Evolutionary conservation across 2,797 vertebrate species (phyloP).

Genomic region (Clarias laeviceps): DNA sequence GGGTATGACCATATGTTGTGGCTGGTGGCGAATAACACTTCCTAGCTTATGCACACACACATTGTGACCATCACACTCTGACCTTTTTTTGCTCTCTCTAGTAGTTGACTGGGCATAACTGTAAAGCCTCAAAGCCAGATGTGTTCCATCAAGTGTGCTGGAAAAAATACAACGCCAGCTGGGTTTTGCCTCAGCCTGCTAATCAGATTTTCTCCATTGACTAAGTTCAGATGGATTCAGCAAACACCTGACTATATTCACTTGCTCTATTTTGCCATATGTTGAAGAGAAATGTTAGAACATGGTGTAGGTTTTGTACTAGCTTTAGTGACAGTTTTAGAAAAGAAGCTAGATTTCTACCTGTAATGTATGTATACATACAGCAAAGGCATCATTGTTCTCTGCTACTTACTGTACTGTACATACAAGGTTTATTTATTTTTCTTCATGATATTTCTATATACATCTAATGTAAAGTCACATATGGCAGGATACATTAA

Average conservation of each 20-base stretch:
- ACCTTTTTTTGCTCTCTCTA: conserved; percentile 9
- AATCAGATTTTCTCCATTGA: conserved; percentile 31
- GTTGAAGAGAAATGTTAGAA: neutral
- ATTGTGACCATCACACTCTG: conserved; percentile 4
- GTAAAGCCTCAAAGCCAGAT: conserved; percentile 32
- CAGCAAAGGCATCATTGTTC: neutral
- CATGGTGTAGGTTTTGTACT: neutral
- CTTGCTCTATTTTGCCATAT: neutral
- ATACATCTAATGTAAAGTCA: neutral
- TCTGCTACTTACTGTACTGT: neutral
- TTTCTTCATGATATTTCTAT: neutral
- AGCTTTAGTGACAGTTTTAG: neutral
- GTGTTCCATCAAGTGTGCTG: conserved; percentile 30
- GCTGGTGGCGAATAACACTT: conserved; percentile 35
- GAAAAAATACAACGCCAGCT: conserved; percentile 31
- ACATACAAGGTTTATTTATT: neutral
- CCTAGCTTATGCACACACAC: conserved; percentile 16
- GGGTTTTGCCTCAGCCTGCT: conserved; percentile 9
- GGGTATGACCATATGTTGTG: conserved; percentile 45
- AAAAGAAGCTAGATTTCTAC: neutral
- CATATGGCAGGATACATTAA: too few relatives aligned
- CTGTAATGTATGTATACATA: neutral
- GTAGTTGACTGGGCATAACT: conserved; percentile 4
- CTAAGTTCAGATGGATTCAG: conserved; percentile 15
- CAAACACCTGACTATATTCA: conserved; percentile 20